Conservation (phyloP, 2,113 vertebrate species). For the rabbit (Oryctolagus cuniculus) region mOryCun1.1 NC_091442.1:31934501-31935000, state of each 20-base stretch:
- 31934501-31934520: not conserved
- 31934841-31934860: not conserved
- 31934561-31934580: not conserved
- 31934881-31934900: not conserved
- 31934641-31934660: not conserved
- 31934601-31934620: not conserved
- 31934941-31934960: not conserved
- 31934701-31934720: not conserved
- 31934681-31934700: not conserved
- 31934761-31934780: not conserved
- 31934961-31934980: not conserved
- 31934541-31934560: not conserved
- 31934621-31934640: not conserved
- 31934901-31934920: not conserved
- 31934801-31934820: not conserved
- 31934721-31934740: not conserved
- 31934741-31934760: not conserved
- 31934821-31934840: not conserved
- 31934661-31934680: not conserved
- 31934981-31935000: not conserved
- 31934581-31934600: not conserved
- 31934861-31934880: not conserved
- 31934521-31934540: not conserved
- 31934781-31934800: not conserved
- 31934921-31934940: not conserved